These are phyloP conservation scores for Sitta europaea DNA, from an alignment of 2,113 vertebrate species.

Conservation along the genomic window DNA sequence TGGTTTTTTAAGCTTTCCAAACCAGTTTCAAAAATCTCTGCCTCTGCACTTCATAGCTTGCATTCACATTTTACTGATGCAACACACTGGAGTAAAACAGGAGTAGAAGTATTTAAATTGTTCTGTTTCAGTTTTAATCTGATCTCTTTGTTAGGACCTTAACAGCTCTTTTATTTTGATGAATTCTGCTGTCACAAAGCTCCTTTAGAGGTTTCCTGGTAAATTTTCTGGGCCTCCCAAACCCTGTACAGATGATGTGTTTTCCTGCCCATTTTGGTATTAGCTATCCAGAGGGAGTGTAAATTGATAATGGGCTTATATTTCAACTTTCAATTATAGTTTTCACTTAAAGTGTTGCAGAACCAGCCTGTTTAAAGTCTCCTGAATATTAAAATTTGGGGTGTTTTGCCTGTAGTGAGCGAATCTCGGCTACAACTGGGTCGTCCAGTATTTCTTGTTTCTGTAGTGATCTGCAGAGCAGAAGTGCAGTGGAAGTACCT, in stretches of 20 bases:
- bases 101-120: neutral
- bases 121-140: neutral
- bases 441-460: fast-evolving
- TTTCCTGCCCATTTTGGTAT: neutral
- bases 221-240: neutral
- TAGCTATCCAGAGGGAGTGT: neutral
- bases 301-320: fast-evolving
- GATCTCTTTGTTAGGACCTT: neutral
- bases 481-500: neutral
- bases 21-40: neutral
- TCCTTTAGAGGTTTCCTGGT: neutral
- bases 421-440: neutral
- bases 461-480: neutral
- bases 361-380: neutral
- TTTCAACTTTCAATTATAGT: neutral
- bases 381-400: neutral
- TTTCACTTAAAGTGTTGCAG: neutral
- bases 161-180: neutral
- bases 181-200: neutral
- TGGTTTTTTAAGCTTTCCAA: neutral
- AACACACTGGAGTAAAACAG: neutral
- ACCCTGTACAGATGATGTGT: neutral
- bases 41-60: neutral
- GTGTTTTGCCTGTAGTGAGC: neutral
- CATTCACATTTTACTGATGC: too few relatives aligned